Conservation (phyloP, 2,797 vertebrate genomes). For the Chanos chanos region DNA sequence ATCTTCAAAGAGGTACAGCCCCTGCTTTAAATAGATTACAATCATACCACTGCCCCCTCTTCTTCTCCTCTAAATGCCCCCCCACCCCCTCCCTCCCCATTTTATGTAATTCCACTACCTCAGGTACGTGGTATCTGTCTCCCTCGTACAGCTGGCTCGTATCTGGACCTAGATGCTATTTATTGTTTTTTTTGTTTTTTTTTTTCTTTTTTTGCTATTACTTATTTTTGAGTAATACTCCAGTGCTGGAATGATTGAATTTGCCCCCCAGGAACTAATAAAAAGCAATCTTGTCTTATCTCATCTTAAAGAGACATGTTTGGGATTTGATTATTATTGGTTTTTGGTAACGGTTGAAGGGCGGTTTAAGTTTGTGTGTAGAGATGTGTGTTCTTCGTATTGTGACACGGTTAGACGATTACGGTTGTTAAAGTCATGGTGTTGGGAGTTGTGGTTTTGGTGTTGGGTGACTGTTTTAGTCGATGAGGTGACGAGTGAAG, state of each 20-base stretch:
- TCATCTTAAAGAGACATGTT: no score
- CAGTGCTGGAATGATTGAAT: no score
- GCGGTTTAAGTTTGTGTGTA: not conserved
- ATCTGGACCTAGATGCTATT: not conserved
- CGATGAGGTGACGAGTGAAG: no score
- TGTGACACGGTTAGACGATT: constrained; percentile 20
- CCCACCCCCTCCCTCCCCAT: constrained; percentile 1
- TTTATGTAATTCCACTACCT: not conserved
- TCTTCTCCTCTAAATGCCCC: constrained; percentile 11
- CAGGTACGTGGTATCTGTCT: not conserved
- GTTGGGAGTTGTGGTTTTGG: not conserved
- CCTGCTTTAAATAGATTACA: constrained; percentile 45
- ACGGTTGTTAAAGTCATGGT: not conserved
- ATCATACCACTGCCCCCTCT: constrained; percentile 2
- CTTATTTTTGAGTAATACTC: no score
- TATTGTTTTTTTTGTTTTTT: not conserved
- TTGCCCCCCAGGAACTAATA: no score
- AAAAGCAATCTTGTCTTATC: no score
- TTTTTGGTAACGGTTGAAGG: not conserved
- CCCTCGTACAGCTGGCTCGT: not conserved
- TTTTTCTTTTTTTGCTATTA: not conserved
- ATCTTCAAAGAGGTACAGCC: constrained; percentile 86
- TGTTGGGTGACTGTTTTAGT: no score
- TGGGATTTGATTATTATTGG: no score
- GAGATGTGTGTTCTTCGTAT: not conserved